phyloP scores from a whole-genome alignment of 1,140 invertebrate genomes.

The Vollenhovia emeryi region DNA sequence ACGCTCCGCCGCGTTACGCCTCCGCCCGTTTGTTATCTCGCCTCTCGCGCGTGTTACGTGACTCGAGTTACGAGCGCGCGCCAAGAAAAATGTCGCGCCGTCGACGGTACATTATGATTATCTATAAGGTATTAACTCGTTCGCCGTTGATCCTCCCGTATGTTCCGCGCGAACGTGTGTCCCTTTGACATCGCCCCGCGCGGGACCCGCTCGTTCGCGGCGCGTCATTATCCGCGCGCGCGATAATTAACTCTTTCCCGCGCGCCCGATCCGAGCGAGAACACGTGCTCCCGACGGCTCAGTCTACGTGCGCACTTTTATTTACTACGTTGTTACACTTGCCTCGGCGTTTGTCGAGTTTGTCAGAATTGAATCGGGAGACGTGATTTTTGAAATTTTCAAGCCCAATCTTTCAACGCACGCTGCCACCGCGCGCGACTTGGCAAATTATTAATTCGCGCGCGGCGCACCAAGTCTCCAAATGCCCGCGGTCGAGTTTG shows the following conservation, averaged over 20 bases:
- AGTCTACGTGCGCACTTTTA: neutral
- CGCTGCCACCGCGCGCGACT: neutral
- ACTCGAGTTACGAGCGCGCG: slow-evolving; percentile 42
- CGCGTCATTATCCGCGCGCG: neutral
- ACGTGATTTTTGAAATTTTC: neutral
- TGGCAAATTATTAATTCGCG: neutral
- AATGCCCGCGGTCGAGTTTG: slow-evolving; percentile 18
- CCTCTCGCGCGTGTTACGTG: slow-evolving; percentile 54
- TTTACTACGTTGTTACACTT: neutral
- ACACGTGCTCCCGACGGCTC: neutral
- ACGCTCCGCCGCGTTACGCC: slow-evolving; percentile 38
- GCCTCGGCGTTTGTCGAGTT: neutral
- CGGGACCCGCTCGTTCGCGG: neutral
- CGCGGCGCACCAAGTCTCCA: neutral
- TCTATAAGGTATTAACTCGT: slow-evolving; percentile 50
- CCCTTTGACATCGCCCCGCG: neutral
- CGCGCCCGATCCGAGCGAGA: no score
- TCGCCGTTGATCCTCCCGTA: neutral
- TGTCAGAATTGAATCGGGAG: no score
- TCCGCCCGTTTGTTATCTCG: slow-evolving; percentile 55
- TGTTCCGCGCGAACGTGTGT: neutral
- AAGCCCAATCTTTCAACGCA: neutral
- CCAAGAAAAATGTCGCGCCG: slow-evolving; percentile 51
- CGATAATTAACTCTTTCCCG: neutral
- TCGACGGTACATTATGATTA: slow-evolving; percentile 54